These are phyloP conservation scores for Verasper variegatus DNA, from an alignment of 2,113 vertebrate species.

Conservation along the genomic window DNA sequence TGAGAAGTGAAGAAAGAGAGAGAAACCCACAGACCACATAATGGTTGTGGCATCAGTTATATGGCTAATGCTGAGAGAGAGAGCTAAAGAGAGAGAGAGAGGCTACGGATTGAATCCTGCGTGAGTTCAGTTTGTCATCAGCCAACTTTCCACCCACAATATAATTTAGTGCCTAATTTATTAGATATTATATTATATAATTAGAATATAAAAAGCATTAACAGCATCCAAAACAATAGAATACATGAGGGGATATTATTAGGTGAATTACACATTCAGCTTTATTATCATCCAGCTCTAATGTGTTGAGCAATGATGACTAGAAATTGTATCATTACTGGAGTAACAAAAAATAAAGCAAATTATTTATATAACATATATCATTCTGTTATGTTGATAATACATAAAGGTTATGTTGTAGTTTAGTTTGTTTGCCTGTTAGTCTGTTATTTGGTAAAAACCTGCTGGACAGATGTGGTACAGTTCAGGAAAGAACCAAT, in stretches of 20 bases:
- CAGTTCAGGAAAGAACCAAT: no score
- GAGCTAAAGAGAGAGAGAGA: background rate
- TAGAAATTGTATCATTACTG: no score
- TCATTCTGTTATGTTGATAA: no score
- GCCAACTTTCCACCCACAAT: background rate
- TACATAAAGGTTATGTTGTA: no score
- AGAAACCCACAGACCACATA: constrained; percentile 73
- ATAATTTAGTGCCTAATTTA: background rate
- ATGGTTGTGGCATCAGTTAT: constrained; percentile 67
- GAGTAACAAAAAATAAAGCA: no score
- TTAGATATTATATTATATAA: background rate
- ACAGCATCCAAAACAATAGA: background rate
- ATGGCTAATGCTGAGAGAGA: constrained; percentile 34
- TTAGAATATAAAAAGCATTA: background rate
- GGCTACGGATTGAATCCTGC: background rate
- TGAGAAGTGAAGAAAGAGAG: constrained; percentile 62
- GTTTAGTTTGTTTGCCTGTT: no score
- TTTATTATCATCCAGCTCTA: no score
- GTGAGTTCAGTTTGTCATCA: background rate
- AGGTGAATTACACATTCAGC: no score
- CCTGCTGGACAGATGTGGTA: no score
- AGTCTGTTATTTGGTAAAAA: no score
- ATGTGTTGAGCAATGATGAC: no score
- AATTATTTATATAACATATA: no score
- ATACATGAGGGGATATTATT: background rate